These are phyloP conservation scores for Cerastis rubricosa DNA, from an alignment of 2,888 invertebrate species.

Conservation along the genomic window DNA sequence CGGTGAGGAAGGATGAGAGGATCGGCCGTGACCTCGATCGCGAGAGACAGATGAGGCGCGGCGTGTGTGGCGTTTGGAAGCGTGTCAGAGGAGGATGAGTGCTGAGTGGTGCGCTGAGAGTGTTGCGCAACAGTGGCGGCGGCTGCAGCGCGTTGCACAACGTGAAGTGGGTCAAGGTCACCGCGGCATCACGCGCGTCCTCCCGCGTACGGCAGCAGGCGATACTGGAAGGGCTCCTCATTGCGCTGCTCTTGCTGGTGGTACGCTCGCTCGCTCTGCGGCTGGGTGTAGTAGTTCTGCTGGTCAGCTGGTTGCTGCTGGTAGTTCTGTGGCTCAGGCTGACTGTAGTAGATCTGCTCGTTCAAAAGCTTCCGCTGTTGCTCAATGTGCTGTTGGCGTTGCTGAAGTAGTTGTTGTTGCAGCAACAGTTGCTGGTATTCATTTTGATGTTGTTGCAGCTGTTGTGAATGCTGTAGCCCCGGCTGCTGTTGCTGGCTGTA, in stretches of 20 bases:
- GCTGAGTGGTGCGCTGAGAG: slow-evolving; percentile 52
- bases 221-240: slow-evolving; percentile 74
- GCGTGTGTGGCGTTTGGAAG: slow-evolving; percentile 25
- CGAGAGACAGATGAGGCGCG: slow-evolving; percentile 32
- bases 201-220: slow-evolving; percentile 69
- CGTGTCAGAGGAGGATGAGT: slow-evolving; percentile 57
- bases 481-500: slow-evolving; percentile 50
- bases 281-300: slow-evolving; percentile 44
- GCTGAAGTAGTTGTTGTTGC: slow-evolving; percentile 60
- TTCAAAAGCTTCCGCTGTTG: slow-evolving; percentile 58
- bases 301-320: slow-evolving; percentile 46
- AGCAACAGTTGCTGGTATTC: slow-evolving; percentile 65
- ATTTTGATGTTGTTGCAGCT: slow-evolving; percentile 54
- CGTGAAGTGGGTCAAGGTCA: slow-evolving; percentile 87
- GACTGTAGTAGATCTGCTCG: slow-evolving; percentile 60
- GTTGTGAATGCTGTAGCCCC: slow-evolving; percentile 48
- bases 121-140: slow-evolving; percentile 56
- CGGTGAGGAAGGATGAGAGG: slow-evolving; percentile 31
- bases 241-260: slow-evolving; percentile 56
- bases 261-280: slow-evolving; percentile 54
- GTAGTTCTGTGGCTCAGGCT: slow-evolving; percentile 54
- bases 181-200: slow-evolving; percentile 70
- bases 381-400: slow-evolving; percentile 68
- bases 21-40: slow-evolving; percentile 43
- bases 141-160: slow-evolving; percentile 72